Evolutionary conservation across 2,113 vertebrate species (phyloP).

Genomic region (Caloenas nicobarica): DNA sequence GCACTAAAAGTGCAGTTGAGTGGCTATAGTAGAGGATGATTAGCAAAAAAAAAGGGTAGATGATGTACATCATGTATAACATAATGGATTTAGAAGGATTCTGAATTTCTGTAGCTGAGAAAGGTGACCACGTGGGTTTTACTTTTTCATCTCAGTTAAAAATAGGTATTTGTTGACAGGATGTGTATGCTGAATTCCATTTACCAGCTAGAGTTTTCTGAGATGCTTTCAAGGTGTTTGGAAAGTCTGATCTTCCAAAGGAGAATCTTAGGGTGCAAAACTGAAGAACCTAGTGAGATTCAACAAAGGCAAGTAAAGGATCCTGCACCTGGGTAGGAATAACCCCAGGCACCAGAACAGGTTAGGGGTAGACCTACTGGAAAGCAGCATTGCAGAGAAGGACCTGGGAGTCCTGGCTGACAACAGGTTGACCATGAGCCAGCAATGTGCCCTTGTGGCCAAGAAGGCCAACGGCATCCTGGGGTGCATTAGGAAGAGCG

Average conservation of each 20-base stretch:
- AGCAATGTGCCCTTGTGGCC: too few relatives aligned
- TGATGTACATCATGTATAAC: background rate
- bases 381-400: too few relatives aligned
- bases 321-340: too few relatives aligned
- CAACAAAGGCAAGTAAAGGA: too few relatives aligned
- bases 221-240: background rate
- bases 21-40: background rate
- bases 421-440: too few relatives aligned
- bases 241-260: background rate
- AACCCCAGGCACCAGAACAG: too few relatives aligned
- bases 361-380: too few relatives aligned
- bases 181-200: background rate
- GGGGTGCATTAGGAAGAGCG: too few relatives aligned
- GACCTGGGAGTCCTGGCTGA: too few relatives aligned
- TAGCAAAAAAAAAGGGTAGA: background rate
- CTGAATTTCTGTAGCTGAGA: background rate
- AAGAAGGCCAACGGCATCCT: too few relatives aligned
- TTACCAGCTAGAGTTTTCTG: background rate
- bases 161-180: background rate
- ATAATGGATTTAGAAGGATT: background rate
- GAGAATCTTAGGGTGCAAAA: background rate
- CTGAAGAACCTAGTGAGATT: too few relatives aligned
- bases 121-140: background rate
- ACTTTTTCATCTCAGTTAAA: background rate
- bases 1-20: background rate